Percentiles rank a stretch among this genome's conserved stretches.
Conservation (phyloP, 2,888 invertebrate species). For the Machimus atricapillus region DNA sequence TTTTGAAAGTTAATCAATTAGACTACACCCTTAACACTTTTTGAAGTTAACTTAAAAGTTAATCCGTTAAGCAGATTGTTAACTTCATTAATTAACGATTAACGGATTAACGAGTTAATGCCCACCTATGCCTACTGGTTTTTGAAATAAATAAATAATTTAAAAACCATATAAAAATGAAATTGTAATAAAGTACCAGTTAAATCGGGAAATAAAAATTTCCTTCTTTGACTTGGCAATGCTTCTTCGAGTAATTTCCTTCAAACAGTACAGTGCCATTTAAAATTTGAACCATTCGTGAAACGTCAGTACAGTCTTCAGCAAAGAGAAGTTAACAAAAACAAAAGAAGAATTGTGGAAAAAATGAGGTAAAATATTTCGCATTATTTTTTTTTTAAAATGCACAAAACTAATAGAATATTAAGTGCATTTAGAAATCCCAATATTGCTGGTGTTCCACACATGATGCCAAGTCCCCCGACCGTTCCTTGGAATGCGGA, state of each 20-base stretch:
- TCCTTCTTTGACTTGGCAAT: neutral
- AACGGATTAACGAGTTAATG: too few relatives aligned
- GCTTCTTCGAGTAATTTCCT: neutral
- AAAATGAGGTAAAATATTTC: slow-evolving; percentile 25
- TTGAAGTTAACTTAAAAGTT: too few relatives aligned
- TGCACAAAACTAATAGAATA: neutral
- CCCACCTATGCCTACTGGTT: too few relatives aligned
- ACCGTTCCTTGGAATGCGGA: slow-evolving; percentile 64
- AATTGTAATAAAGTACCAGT: too few relatives aligned
- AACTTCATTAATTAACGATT: too few relatives aligned
- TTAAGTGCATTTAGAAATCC: slow-evolving; percentile 8
- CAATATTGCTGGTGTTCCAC: slow-evolving; percentile 41
- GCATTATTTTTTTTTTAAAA: neutral
- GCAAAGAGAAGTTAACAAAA: neutral
- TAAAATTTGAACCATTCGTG: neutral
- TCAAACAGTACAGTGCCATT: neutral
- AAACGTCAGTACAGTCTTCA: neutral
- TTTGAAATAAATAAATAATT: too few relatives aligned
- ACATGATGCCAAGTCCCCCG: slow-evolving; percentile 52
- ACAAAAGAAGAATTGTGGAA: neutral
- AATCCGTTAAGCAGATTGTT: too few relatives aligned
- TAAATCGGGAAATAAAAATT: too few relatives aligned
- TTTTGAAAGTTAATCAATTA: too few relatives aligned
- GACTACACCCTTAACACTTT: too few relatives aligned
- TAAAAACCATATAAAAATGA: too few relatives aligned